Evolutionary conservation across 2,113 vertebrate genomes (phyloP), one percentile per base, ranked within the genome.

Genomic region (Garra rufa): DNA sequence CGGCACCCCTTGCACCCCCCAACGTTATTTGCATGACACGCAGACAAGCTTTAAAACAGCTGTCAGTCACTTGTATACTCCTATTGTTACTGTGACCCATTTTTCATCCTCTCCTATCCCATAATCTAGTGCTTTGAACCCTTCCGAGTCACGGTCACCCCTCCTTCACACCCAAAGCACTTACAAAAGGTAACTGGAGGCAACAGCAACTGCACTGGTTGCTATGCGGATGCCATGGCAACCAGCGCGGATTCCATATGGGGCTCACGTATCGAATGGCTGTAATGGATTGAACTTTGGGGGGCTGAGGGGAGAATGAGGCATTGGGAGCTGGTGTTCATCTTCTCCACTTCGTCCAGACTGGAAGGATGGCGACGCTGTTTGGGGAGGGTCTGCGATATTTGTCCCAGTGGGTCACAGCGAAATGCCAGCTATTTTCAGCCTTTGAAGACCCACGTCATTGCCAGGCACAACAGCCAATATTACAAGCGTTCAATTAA

Each of bases 191-290:
- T 83, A 87, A 88, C 85, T 88, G 85, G 74, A 87, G 71, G 85
- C 87, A 86, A 79, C 77, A 75, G 76, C 50, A 38, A 24, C 75
- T 74, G 48, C 14, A 34, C 63, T 80, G 85, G 86, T 89, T 88
- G 89, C 89, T 88, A 88, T 88, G 85, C 15, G 85, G 87, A 85
- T 88, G 77, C 85, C 88, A 88, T 89, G 88, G 80, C 88, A 87
- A 89, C 87, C 70, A 65, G 41, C 30, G 55, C n/a, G 59, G 80
- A 88, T 82, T 83, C 80, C 81, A 83, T 86, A 85, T 67, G 67
- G 76, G 82, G 77, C 73, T 87, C 78, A 57, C 85, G 65, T 76
- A 88, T 83, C 81, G 65, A 83, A 85, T 82, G 87, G 59, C 83
- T 85, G 83, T 85, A 83, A 88, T 85, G 76, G 88, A 85, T 80